phyloP scores from a whole-genome alignment of 2,888 invertebrate genomes.

The Drosophila siamana region DNA sequence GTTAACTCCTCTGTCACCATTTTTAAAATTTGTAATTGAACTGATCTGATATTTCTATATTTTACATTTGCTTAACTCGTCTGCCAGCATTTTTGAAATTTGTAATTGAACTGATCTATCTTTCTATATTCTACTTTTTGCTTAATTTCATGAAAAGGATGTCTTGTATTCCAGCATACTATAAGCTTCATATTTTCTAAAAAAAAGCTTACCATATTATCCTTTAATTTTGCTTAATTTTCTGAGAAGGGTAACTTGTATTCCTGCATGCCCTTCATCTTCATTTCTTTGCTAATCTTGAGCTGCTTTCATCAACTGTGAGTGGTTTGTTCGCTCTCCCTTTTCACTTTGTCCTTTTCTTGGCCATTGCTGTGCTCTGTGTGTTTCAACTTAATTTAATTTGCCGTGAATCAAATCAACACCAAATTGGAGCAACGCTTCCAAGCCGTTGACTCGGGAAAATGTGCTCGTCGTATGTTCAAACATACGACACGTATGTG shows the following conservation, averaged over 20 bases:
- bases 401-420: conserved; percentile 48
- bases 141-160: too few species aligned
- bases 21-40: too few species aligned
- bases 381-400: conserved; percentile 41
- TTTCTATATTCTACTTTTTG: too few species aligned
- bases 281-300: conserved; percentile 2
- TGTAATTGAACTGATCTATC: too few species aligned
- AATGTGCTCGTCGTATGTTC: not conserved
- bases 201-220: too few species aligned
- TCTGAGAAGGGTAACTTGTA: not conserved
- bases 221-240: too few species aligned
- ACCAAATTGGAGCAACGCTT: conserved; percentile 31
- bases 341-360: not conserved
- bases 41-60: too few species aligned
- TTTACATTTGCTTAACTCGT: too few species aligned
- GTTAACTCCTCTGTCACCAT: too few species aligned
- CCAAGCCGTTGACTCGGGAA: conserved; percentile 26
- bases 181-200: too few species aligned
- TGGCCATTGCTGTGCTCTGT: conserved; percentile 4
- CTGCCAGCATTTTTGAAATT: too few species aligned
- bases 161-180: too few species aligned
- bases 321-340: not conserved
- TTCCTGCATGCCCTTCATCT: not conserved
- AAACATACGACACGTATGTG: conserved; percentile 3
- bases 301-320: conserved; percentile 14